Base-by-base conservation (phyloP, 2,888 invertebrate genomes). In the Cataglyphis albicans region DNA sequence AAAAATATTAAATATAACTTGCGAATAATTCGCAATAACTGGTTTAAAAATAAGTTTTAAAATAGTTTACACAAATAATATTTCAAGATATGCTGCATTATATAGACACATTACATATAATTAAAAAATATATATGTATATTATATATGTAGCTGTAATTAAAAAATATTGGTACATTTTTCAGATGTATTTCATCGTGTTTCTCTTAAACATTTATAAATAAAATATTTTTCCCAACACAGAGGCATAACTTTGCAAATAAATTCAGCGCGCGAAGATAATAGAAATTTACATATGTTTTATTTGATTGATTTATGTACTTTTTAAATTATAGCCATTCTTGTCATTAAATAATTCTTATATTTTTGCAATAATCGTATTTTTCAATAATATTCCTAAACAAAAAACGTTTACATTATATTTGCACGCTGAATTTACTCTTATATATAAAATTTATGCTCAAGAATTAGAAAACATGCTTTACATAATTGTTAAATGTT, bases 1-100 rank as follows among this genome's bases (percentile, higher is more conserved):
- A 64, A 67, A 74, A 81, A 76, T 57, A 25, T 48, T 12, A 35
- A 61, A 5, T n/a, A 78, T 61, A 52, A 78, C 6, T 44, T 1
- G 25, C 25, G 15, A 29, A 41, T 29, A 12, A 64, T 52, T n/a
- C 48, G 41, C 41, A 52, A 52, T 48, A 48, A 48, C 0, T 7
- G n/a, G 7, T 7, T n/a, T n/a, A n/a, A 52, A 48, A 52, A 52
- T 52, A 52, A 18, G 2, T n/a, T 32, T 6, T 52, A 52, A 48
- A 52, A 52, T n/a, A 52, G 7, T n/a, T 52, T 52, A 7, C n/a
- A 52, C 7, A 52, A n/a, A 25, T 59, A 59, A 59, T 59, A 15
- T 59, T 25, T 59, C 25, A 25, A 59, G 3, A 59, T 29, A 59
- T 25, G 59, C 59, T 59, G 59, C 25, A 59, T 29, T 59, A 59